Conservation (phyloP, 2,888 invertebrate genomes). For the Creontiades dilutus region DNA sequence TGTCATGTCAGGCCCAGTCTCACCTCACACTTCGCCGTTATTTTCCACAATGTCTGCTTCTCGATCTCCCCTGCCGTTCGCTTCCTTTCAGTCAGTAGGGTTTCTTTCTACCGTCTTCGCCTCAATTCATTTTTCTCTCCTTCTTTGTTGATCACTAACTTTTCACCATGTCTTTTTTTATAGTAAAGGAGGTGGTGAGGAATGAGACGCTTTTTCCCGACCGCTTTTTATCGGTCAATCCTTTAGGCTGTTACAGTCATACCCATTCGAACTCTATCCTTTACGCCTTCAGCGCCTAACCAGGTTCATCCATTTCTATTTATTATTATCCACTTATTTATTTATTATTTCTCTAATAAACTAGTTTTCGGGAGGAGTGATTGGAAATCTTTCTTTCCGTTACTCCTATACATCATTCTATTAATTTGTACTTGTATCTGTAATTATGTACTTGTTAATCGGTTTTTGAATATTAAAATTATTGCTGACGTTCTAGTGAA, state of each 20-base stretch:
- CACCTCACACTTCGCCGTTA: slow-evolving; percentile 59
- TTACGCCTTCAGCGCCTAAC: neutral
- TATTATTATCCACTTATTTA: too few relatives aligned
- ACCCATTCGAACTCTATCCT: neutral
- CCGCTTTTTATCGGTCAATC: neutral
- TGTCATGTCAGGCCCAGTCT: slow-evolving; percentile 67
- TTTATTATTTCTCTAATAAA: too few relatives aligned
- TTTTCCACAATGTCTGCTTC: slow-evolving; percentile 46
- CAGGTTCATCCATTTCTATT: neutral
- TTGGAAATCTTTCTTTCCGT: too few relatives aligned
- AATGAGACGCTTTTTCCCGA: neutral
- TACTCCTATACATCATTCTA: too few relatives aligned
- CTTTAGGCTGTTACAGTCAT: slow-evolving; percentile 14
- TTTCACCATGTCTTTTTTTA: neutral
- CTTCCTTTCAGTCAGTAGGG: neutral
- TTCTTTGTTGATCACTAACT: slow-evolving; percentile 27
- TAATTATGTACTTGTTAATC: too few relatives aligned
- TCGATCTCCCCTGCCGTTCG: neutral
- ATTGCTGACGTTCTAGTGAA: too few relatives aligned
- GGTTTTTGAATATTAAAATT: too few relatives aligned
- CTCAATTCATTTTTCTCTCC: slow-evolving; percentile 26
- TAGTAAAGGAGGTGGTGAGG: neutral
- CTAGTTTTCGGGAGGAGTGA: too few relatives aligned
- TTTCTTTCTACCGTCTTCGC: slow-evolving; percentile 18
- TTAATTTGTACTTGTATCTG: too few relatives aligned